These are phyloP conservation scores for Andricus curvator DNA, from an alignment of 2,888 invertebrate genomes.

Conservation along the genomic window DNA sequence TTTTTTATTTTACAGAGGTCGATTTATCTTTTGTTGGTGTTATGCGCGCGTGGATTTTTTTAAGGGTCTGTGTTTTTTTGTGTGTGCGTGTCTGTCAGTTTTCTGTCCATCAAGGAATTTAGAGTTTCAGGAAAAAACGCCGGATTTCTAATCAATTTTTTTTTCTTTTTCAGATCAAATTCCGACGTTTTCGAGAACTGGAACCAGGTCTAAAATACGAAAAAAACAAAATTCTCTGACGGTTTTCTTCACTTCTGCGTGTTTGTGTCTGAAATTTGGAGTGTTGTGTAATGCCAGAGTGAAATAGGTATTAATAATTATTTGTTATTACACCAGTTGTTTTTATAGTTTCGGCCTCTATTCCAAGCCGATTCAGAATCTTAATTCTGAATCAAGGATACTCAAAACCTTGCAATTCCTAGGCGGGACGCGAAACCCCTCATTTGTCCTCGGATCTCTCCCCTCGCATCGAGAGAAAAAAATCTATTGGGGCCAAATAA, in stretches of 20 bases:
- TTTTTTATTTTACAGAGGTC: slow-evolving; percentile 27
- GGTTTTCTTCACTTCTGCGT: slow-evolving; percentile 42
- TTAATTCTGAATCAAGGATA: slow-evolving; percentile 34
- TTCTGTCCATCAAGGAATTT: slow-evolving; percentile 27
- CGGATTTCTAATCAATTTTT: background rate
- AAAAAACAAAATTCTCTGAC: slow-evolving; percentile 9
- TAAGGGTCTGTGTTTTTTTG: slow-evolving; percentile 41
- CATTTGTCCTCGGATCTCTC: slow-evolving; percentile 10
- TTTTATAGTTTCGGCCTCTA: slow-evolving; percentile 37
- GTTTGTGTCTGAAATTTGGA: slow-evolving; percentile 31
- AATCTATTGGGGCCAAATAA: slow-evolving; percentile 36
- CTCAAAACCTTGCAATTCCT: slow-evolving; percentile 34
- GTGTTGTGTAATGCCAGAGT: slow-evolving; percentile 42
- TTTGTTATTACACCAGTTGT: slow-evolving; percentile 16
- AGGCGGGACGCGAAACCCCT: slow-evolving; percentile 41
- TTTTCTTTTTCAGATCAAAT: slow-evolving; percentile 9
- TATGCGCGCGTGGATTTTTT: slow-evolving; percentile 45
- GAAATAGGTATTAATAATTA: slow-evolving; percentile 50
- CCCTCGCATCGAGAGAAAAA: slow-evolving; percentile 18
- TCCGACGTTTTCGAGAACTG: slow-evolving; percentile 21
- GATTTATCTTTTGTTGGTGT: slow-evolving; percentile 38
- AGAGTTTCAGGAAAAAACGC: slow-evolving; percentile 16
- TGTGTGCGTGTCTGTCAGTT: slow-evolving; percentile 51
- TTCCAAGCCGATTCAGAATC: slow-evolving; percentile 28
- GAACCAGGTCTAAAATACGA: background rate